phyloP scores from a whole-genome alignment of 2,113 vertebrate species.

The Microcebus lehilahytsara region DNA sequence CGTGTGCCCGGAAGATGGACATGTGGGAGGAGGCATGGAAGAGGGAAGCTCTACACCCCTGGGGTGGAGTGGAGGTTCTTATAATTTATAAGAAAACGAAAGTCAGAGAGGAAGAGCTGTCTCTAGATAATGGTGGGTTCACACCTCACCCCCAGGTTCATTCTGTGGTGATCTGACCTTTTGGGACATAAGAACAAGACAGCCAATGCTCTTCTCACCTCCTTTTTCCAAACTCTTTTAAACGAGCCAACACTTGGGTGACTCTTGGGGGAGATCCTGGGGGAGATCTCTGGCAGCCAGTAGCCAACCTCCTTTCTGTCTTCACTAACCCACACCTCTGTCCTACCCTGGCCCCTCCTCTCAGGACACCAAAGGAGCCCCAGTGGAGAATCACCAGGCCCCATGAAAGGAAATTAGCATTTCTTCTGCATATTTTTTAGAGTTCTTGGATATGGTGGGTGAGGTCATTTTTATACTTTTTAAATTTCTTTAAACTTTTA shows the following conservation, averaged over 20 bases:
- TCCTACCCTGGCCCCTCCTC: neutral
- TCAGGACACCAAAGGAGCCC: neutral
- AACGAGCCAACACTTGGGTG: neutral
- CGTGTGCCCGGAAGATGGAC: rapidly evolving
- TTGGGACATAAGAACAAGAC: slow-evolving; percentile 10
- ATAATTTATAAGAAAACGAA: slow-evolving; percentile 75
- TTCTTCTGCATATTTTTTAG: neutral
- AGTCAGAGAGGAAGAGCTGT: slow-evolving; percentile 45
- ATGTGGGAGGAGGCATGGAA: rapidly evolving
- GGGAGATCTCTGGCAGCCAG: no score
- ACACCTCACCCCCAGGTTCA: neutral
- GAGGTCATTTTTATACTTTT: neutral
- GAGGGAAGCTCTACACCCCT: neutral
- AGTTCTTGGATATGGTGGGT: neutral
- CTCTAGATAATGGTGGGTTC: neutral
- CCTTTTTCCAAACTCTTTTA: neutral
- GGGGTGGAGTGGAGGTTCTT: neutral
- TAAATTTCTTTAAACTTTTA: neutral
- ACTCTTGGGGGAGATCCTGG: neutral
- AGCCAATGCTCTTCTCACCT: neutral
- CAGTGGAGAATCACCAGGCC: neutral
- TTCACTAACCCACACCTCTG: neutral
- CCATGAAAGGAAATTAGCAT: neutral
- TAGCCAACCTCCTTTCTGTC: neutral
- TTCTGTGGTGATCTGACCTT: slow-evolving; percentile 71